Evolutionary conservation across 2,888 invertebrate genomes (phyloP), one percentile per base, ranked within the genome.

Genomic region (Spodoptera exigua): DNA sequence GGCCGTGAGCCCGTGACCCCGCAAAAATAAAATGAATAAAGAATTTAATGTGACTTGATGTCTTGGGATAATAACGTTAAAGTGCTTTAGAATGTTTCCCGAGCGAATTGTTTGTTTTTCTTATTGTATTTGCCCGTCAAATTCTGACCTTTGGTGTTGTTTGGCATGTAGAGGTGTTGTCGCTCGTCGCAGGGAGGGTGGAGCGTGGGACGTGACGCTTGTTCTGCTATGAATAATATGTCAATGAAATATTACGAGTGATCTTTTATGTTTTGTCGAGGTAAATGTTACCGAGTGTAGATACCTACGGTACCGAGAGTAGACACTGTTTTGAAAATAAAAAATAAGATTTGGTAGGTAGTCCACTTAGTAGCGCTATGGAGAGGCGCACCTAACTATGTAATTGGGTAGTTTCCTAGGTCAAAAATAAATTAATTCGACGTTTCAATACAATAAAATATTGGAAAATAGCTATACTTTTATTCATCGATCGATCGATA

Each of bases 1-100:
- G 87, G 81, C 53, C 74, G 83, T 77, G 82, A 70, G 80, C 68
- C 80, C 87, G 89, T 89, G 89, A 88, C 88, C 89, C 88, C 89
- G 88, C 91, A 89, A 89, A 89, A 87, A 89, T 89, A 87, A 90
- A 92, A 93, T 84, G 92, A 90, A 91, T 92, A 89, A 92, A 86
- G 87, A 90, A 90, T 91, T 90, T 91, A 92, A 92, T 91, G 90
- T 86, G 90, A 92, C 88, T 92, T 89, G 91, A 92, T 92, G 92
- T 90, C 85, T 89, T 80, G 75, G 86, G 87, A 90, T 91, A 91
- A 93, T 90, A 88, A 87, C 70, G 83, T 90, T 90, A 90, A 88
- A 91, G 88, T 89, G 86, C 87, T 91, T 89, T 86, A 84, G 84
- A 86, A 88, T 85, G 87, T 87, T 87, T 87, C 84, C 81, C 79